phyloP scores from a whole-genome alignment of 2,113 vertebrate species.

The Hippocampus abdominalis region DNA sequence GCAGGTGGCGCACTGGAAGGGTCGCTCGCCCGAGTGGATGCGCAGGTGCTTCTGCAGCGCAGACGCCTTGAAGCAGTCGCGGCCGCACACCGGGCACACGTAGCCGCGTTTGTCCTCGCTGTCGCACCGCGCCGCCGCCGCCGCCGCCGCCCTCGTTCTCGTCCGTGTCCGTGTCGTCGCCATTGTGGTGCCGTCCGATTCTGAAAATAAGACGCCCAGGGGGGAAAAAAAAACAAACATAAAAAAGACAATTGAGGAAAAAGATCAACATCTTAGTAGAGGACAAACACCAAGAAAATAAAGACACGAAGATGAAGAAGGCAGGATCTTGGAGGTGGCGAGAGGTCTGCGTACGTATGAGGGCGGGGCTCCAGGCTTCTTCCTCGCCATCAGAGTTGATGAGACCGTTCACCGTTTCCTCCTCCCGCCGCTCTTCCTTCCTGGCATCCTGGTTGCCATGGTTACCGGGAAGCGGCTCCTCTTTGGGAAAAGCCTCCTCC shows the following conservation, averaged over 20 bases:
- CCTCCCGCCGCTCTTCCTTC: rapidly evolving
- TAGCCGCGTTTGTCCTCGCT: constrained; percentile 6
- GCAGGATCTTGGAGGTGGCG: neutral
- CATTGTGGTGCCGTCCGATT: neutral
- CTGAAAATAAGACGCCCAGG: neutral
- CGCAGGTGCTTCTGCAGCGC: constrained; percentile 59
- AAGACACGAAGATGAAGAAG: neutral
- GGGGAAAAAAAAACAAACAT: neutral
- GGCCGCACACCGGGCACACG: constrained; percentile 47
- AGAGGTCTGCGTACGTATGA: constrained; percentile 2
- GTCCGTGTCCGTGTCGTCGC: neutral
- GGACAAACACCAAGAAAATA: too few species aligned
- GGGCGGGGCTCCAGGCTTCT: constrained; percentile 31
- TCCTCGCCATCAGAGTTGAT: constrained; percentile 61
- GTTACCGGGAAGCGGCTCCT: neutral
- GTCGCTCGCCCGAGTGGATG: constrained; percentile 56
- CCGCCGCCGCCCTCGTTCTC: neutral
- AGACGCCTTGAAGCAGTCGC: constrained; percentile 53
- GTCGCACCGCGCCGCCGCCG: neutral
- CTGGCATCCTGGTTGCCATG: constrained; percentile 4
- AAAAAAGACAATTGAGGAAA: too few species aligned
- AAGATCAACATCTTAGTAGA: too few species aligned
- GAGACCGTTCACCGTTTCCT: constrained; percentile 27
- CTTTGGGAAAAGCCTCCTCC: neutral
- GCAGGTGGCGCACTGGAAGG: constrained; percentile 54